Conservation (phyloP, 1,140 invertebrate genomes). For the Lepidurus apus region DNA sequence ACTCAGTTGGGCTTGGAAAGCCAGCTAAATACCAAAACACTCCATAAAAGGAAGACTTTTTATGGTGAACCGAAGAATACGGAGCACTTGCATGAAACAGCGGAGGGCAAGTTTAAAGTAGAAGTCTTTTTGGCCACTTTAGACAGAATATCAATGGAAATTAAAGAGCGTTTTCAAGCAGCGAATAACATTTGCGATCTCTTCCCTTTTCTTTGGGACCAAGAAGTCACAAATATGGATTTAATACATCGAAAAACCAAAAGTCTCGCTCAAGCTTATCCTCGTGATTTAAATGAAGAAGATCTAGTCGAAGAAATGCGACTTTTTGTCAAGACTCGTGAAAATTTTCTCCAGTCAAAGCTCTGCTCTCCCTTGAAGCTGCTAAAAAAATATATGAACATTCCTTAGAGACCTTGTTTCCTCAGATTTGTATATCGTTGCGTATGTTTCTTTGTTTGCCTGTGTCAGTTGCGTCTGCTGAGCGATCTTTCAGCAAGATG, state of each 20-base stretch:
- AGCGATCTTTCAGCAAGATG: conserved; percentile 24
- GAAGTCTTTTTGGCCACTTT: conserved; percentile 25
- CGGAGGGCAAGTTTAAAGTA: neutral
- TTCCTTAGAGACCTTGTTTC: neutral
- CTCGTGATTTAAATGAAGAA: too few species aligned
- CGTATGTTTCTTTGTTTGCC: conserved; percentile 23
- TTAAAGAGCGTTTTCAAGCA: conserved; percentile 24
- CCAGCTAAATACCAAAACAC: conserved; percentile 26
- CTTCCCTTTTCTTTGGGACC: conserved; percentile 10
- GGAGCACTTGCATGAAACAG: conserved; percentile 4
- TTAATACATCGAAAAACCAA: neutral
- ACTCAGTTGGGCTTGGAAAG: conserved; percentile 26
- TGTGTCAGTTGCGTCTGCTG: conserved; percentile 16
- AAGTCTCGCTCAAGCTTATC: too few species aligned
- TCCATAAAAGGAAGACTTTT: conserved; percentile 18
- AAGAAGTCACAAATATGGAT: neutral
- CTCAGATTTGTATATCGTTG: conserved; percentile 3
- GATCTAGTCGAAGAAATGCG: too few species aligned
- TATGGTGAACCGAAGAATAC: conserved; percentile 20
- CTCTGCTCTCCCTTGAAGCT: neutral
- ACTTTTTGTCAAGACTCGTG: neutral
- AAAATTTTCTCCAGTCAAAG: neutral
- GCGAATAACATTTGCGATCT: conserved; percentile 21
- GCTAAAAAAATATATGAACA: conserved; percentile 24
- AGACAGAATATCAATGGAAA: conserved; percentile 26